Evolutionary conservation across 2,888 invertebrate genomes (phyloP), one percentile per base, ranked within the genome.

Genomic region (Pyralis farinalis): DNA sequence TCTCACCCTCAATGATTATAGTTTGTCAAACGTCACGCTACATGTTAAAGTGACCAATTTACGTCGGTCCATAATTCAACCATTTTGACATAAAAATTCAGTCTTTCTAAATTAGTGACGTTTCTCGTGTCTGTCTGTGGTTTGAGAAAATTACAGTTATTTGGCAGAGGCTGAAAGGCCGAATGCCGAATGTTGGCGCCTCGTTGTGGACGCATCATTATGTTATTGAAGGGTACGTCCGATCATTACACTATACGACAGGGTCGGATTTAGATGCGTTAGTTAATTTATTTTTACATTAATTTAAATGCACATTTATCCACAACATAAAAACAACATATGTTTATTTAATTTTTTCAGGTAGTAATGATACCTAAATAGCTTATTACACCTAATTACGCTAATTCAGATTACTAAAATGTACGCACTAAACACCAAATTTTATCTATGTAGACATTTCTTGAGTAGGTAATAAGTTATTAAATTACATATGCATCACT

Each of bases 101-200:
- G 30, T 37, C 16, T 30, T 30, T 27, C 7, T 16, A 33, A 69
- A 74, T 71, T 67, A 60, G 68, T 61, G 55, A 53, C 51, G 47
- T 62, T 71, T 76, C 75, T 16, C 16, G 16, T 70, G 74, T 70
- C 69, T 59, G 64, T 58, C 63, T 57, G 66, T 60, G 64, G 62
- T 70, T 68, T 76, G 69, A 63, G 64, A 65, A 85, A 86, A 86
- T 86, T 79, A 81, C 62, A 82, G 71, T 83, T 71, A 79, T 81
- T 78, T 73, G 60, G 60, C 33, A 55, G 58, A 44, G 37, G 47
- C 55, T 51, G 55, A 64, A 64, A 69, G 25, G 68, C 68, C 71
- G 65, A 76, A 73, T 74, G 74, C 64, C 65, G 66, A 73, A 60
- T 65, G 73, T 83, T 80, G 87, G 87, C 87, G 87, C 87, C 87